Base-by-base conservation (phyloP, 2,888 invertebrate genomes). In the Lacanobia wlatinum region DNA sequence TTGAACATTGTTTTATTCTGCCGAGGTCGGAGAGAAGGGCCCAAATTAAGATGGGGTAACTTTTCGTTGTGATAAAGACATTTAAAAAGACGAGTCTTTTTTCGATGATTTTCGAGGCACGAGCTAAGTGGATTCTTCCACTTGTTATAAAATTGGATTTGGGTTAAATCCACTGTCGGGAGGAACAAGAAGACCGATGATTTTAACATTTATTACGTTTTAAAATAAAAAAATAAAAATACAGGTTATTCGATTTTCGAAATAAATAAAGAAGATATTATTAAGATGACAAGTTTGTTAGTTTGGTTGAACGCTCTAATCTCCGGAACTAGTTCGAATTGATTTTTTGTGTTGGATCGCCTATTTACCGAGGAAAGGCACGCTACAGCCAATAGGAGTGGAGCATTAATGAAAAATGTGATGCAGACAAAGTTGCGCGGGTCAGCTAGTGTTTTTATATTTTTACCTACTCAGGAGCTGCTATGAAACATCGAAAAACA, bases 91-190 rank as follows among this genome's bases (percentile, higher is more conserved):
- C 28, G 53, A 76, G 18, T 76, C 40, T 21, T 68, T 68, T 76
- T 69, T 76, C 48, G 34, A 73, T 74, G 75, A 58, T 58, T 58
- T 75, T 73, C 16, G 38, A 59, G 76, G 68, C 50, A 75, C 21
- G 59, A 53, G 38, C 2, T 46, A 74, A 74, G 60, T 69, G 60
- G 23, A 76, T 76, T 60, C n/a, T 50, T 55, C 18, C 60, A 76
- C 55, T 74, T 69, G 55, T 43, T 34, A 69, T 23, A 50, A 76
- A 74, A 74, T 74, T 61, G 76, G n/a, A 61, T 55, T 53, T 53
- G 2, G 46, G 75, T 59, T 67, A 21, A 52, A 52, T 67, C 4
- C 67, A 67, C 67, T 59, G 52, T 21, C 46, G 21, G 38, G 23
- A 46, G n/a, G 38, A 52, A 52, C 38, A 9, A 2, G 43, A 38